Base-by-base conservation (phyloP, 2,113 vertebrate genomes). In the Junco hyemalis region DNA sequence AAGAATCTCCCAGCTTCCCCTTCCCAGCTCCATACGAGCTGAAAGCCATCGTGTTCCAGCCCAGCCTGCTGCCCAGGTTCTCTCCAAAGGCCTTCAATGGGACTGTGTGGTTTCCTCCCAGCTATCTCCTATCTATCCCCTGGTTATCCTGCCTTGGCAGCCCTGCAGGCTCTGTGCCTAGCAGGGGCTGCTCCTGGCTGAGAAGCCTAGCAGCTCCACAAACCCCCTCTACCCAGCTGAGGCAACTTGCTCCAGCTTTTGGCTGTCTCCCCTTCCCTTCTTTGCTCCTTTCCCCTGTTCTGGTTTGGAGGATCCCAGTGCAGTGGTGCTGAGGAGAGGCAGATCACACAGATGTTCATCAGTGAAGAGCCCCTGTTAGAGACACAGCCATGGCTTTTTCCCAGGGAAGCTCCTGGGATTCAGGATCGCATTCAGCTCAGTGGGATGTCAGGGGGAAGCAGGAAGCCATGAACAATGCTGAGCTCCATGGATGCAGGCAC, bases 241-340 rank as follows among this genome's bases (percentile, higher is more conserved):
- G 26, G 9, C 76, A 54, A 35, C 26, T 28, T 24, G 12, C 19
- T 68, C n/a, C 54, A 50, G 50, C 51, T 86, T 53, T n/a, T 2
- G 1, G 68, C 68, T 63, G 50, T n/a, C 56, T 69, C 8, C 53
- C 42, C 12, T 74, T 57, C 31, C 31, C 40, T 40, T 33, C 5
- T 29, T 82, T 0, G 0, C 38, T 81, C 33, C 25, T 48, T 8
- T 48, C 22, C 17, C 28, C 29, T n/a, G 13, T 25, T 57, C 8
- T 50, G n/a, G 26, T 73, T 57, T 2, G 1, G 29, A 70, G 38
- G 19, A 57, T 59, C 42, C 29, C 29, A 17, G 4, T 5, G 45
- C 66, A 79, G n/a, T 31, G 20, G 48, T 81, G 44, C 47, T 36
- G 24, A 66, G 50, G n/a, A 72, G 28, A 64, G 38, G 48, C 47